phyloP scores from a whole-genome alignment of 2,888 invertebrate genomes.

The Sinhomidia bicolor region DNA sequence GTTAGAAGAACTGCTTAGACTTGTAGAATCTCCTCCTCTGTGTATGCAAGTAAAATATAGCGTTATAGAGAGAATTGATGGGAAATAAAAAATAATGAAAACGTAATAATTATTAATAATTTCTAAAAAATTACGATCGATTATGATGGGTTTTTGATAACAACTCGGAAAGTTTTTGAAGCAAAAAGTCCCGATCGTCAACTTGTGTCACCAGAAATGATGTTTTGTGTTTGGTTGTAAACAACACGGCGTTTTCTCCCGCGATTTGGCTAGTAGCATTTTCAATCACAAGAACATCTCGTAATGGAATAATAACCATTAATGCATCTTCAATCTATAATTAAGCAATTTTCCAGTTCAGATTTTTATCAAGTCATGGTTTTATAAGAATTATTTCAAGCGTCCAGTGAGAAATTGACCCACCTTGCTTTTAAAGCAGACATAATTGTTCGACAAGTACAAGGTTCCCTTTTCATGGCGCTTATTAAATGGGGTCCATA shows the following conservation, averaged over 20 bases:
- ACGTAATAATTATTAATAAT: background rate
- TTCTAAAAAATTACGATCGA: conserved; percentile 70
- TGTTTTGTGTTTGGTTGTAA: conserved; percentile 90
- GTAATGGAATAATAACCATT: conserved; percentile 93
- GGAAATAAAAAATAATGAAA: too few relatives aligned
- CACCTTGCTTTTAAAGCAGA: conserved; percentile 98
- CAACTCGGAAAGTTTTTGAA: conserved; percentile 94
- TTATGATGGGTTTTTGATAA: conserved; percentile 85
- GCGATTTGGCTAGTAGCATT: conserved; percentile 87
- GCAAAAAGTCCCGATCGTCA: conserved; percentile 92
- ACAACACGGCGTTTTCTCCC: conserved; percentile 88
- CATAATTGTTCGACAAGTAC: conserved; percentile 95
- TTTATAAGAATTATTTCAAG: conserved; percentile 81
- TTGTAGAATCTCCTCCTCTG: conserved; percentile 76
- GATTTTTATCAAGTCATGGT: too few relatives aligned
- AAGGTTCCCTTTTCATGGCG: conserved; percentile 93
- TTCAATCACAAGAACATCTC: conserved; percentile 91
- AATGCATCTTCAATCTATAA: conserved; percentile 89
- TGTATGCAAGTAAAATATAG: conserved; percentile 10
- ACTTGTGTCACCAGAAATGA: conserved; percentile 95
- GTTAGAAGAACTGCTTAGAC: conserved; percentile 79
- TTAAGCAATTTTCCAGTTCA: too few relatives aligned
- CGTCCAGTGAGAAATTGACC: background rate
- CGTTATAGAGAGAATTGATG: too few relatives aligned
- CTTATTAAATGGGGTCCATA: conserved; percentile 98